Evolutionary conservation across 2,888 invertebrate genomes (phyloP).

Genomic region (Leistus spinibarbis): DNA sequence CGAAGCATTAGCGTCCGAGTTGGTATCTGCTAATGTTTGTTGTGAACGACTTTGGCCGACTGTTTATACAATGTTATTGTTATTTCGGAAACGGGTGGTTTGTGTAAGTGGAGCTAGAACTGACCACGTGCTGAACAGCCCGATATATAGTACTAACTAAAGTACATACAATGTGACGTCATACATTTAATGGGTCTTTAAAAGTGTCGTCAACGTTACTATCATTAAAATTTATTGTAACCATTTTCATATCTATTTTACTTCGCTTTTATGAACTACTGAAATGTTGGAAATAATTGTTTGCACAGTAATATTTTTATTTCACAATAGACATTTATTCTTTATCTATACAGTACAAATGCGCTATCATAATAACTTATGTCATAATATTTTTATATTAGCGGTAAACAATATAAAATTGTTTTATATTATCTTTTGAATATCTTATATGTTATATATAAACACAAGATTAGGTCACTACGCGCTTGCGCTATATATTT

Average conservation of each 20-base stretch:
- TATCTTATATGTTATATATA: too few relatives aligned
- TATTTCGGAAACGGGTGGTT: conserved; percentile 13
- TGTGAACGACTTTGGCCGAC: conserved; percentile 23
- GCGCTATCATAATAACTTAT: too few relatives aligned
- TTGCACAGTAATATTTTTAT: neutral
- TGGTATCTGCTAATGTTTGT: conserved; percentile 36
- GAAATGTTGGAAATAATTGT: too few relatives aligned
- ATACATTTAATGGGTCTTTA: neutral
- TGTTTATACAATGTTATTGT: conserved; percentile 32
- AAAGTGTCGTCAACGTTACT: neutral
- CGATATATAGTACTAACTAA: neutral
- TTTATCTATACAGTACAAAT: too few relatives aligned
- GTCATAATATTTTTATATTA: too few relatives aligned
- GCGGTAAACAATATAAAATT: too few relatives aligned
- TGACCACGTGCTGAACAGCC: neutral
- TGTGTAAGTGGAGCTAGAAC: neutral
- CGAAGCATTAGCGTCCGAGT: conserved; percentile 23
- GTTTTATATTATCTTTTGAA: too few relatives aligned
- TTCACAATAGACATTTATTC: neutral
- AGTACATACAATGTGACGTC: neutral
- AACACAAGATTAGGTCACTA: too few relatives aligned
- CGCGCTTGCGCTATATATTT: too few relatives aligned
- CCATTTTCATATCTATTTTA: neutral
- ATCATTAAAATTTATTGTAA: neutral
- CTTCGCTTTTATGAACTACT: neutral